phyloP scores from a whole-genome alignment of 2,797 vertebrate genomes.

The Urophycis tenuis region DNA sequence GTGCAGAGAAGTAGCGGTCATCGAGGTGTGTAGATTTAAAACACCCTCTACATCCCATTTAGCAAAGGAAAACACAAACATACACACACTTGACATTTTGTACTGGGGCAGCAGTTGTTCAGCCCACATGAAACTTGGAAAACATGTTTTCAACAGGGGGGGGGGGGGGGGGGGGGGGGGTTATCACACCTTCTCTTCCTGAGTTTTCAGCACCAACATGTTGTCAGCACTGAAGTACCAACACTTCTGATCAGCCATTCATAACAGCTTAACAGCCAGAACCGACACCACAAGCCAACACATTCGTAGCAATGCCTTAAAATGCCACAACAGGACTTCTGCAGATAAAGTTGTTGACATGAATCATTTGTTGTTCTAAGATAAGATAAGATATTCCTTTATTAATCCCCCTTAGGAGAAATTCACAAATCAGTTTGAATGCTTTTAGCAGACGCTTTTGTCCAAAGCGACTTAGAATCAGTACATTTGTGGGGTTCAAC shows the following conservation, averaged over 20 bases:
- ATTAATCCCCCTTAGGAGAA: too few relatives aligned
- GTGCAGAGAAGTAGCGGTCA: not conserved
- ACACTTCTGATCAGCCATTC: not conserved
- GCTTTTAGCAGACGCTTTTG: not conserved
- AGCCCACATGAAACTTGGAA: not conserved
- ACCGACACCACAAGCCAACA: not conserved
- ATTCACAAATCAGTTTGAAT: not conserved
- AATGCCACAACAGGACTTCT: not conserved
- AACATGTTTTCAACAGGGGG: not conserved
- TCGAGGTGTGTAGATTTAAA: not conserved
- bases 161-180: not conserved
- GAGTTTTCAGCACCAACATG: not conserved
- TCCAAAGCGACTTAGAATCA: not conserved
- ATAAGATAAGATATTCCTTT: too few relatives aligned
- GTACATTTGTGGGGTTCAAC: not conserved
- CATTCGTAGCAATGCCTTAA: not conserved
- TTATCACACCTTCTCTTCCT: constrained; percentile 11
- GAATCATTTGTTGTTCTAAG: not conserved
- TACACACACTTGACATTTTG: not conserved
- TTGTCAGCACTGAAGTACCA: not conserved
- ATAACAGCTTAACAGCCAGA: not conserved
- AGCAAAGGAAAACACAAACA: constrained; percentile 18
- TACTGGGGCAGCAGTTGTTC: not conserved
- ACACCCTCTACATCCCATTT: not conserved
- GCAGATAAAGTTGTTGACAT: not conserved